Evolutionary conservation across 2,797 vertebrate species (phyloP).

Genomic region (Huso huso): DNA sequence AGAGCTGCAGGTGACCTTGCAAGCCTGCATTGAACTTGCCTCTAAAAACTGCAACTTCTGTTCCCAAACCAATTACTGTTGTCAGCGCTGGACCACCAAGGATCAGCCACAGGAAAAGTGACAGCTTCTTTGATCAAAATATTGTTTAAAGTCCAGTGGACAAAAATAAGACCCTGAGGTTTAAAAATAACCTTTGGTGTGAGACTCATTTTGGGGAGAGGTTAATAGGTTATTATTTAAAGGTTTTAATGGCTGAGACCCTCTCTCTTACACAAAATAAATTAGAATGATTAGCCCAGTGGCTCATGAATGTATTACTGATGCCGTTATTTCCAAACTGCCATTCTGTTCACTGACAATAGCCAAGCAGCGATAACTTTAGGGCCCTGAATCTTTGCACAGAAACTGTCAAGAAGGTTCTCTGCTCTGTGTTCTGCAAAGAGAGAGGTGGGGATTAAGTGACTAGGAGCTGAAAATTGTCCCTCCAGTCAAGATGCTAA

Average conservation of each 20-base stretch:
- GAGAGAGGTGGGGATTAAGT: background rate
- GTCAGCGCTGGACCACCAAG: constrained; percentile 65
- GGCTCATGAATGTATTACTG: background rate
- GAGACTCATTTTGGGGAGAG: constrained; percentile 5
- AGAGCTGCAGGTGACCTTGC: constrained; percentile 56
- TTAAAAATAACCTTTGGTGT: constrained; percentile 15
- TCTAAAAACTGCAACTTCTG: constrained; percentile 34
- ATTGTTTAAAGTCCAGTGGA: constrained; percentile 31
- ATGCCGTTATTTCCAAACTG: no score
- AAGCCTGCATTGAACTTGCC: constrained; percentile 36
- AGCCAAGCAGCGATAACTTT: background rate
- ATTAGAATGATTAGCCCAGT: background rate
- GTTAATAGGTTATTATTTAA: constrained; percentile 2
- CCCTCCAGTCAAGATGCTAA: background rate
- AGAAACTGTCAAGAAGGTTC: background rate
- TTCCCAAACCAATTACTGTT: constrained; percentile 67
- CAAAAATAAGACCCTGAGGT: constrained; percentile 22
- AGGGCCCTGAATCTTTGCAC: background rate
- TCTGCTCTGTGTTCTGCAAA: background rate
- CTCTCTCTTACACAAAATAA: background rate
- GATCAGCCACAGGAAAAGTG: constrained; percentile 51
- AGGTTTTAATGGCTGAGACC: background rate
- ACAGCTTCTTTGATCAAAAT: constrained; percentile 52
- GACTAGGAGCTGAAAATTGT: background rate
- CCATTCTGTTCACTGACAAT: background rate